These are phyloP conservation scores for Cynaeus angustus DNA, from an alignment of 2,888 invertebrate genomes.

Conservation along the genomic window DNA sequence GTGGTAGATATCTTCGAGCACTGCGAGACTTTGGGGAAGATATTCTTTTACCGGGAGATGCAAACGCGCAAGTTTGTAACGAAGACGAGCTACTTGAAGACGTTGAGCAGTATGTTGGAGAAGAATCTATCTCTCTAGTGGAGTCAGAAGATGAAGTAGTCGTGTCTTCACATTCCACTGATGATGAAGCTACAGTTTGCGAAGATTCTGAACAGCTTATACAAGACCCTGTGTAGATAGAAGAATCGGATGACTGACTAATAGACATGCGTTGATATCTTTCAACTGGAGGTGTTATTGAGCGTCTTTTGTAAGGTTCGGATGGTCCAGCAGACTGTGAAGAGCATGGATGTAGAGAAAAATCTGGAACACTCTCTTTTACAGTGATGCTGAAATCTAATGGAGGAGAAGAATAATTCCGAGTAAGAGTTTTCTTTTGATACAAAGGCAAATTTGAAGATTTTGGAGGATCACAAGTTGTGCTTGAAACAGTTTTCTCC, in stretches of 20 bases:
- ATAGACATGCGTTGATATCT: too few species aligned
- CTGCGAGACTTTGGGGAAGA: background rate
- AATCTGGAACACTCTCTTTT: background rate
- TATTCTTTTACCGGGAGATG: background rate
- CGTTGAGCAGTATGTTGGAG: slow-evolving; percentile 1
- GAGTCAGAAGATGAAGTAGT: background rate
- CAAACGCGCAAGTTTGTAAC: background rate
- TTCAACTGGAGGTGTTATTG: too few species aligned
- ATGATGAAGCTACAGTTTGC: background rate
- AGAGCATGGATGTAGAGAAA: background rate
- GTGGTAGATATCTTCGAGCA: background rate
- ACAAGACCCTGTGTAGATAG: slow-evolving; percentile 1
- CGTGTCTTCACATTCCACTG: background rate
- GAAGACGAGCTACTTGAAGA: slow-evolving; percentile 6
- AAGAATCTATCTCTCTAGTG: background rate
- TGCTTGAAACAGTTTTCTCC: background rate
- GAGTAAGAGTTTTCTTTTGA: background rate
- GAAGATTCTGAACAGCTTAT: background rate
- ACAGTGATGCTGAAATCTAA: background rate
- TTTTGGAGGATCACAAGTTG: slow-evolving; percentile 1
- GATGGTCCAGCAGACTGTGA: background rate
- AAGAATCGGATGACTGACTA: background rate
- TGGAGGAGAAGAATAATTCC: background rate
- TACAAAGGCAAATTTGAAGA: too few species aligned
- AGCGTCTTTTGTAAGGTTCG: background rate